Evolutionary conservation across 2,888 invertebrate species (phyloP).

Genomic region (Oligia strigilis): DNA sequence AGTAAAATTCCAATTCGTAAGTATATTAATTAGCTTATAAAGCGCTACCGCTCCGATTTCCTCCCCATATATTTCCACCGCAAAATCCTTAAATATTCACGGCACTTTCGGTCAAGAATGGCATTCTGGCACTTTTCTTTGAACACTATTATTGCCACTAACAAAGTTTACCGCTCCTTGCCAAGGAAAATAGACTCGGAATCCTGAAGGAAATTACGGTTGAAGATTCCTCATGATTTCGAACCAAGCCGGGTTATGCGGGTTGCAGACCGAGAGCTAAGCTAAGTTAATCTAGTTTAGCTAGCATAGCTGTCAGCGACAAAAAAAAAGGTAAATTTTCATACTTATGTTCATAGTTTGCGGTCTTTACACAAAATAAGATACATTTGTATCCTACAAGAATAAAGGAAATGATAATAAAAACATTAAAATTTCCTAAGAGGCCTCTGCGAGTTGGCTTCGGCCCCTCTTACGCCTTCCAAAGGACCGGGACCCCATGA

Average conservation of each 20-base stretch:
- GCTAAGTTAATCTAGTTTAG: no score
- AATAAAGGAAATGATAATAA: no score
- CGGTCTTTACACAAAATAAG: no score
- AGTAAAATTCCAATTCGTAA: background rate
- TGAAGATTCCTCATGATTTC: slow-evolving; percentile 44
- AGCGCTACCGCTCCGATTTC: slow-evolving; percentile 20
- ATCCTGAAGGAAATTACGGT: slow-evolving; percentile 47
- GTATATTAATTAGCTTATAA: background rate
- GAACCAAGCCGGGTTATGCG: slow-evolving; percentile 7
- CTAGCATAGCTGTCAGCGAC: no score
- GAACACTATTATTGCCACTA: slow-evolving; percentile 79
- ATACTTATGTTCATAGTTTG: no score
- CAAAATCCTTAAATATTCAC: slow-evolving; percentile 80
- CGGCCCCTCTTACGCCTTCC: no score
- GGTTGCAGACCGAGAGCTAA: no score
- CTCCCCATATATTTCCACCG: slow-evolving; percentile 68
- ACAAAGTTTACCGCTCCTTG: slow-evolving; percentile 62
- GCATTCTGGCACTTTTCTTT: slow-evolving; percentile 84
- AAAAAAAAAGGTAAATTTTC: no score
- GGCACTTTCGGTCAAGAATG: slow-evolving; percentile 84
- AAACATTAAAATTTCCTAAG: no score
- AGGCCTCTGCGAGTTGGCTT: no score
- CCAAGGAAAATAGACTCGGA: slow-evolving; percentile 51
- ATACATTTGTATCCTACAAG: no score
- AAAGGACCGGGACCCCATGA: no score